phyloP scores from a whole-genome alignment of 2,113 vertebrate genomes.

The Danionella cerebrum region DNA sequence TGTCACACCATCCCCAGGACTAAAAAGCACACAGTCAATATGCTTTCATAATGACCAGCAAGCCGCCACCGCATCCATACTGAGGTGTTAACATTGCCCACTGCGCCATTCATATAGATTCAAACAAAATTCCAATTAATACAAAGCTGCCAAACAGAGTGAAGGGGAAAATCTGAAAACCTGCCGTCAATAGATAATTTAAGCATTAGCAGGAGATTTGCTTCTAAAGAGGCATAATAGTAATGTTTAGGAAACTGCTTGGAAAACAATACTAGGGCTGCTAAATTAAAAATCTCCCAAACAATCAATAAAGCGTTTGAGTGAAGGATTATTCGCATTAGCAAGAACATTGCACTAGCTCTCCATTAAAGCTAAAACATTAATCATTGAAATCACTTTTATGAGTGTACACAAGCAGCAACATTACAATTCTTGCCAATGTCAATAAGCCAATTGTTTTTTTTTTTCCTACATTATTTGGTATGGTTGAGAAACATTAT shows the following conservation, averaged over 20 bases:
- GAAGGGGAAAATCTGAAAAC: slow-evolving; percentile 7
- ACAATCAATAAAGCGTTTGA: background rate
- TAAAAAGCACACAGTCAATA: slow-evolving; percentile 8
- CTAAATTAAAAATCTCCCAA: background rate
- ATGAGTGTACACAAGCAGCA: background rate
- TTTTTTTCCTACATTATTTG: background rate
- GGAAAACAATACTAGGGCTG: background rate
- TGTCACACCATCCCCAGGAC: slow-evolving; percentile 7
- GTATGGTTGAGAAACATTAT: background rate
- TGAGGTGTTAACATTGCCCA: slow-evolving; percentile 1
- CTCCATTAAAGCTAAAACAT: slow-evolving; percentile 4
- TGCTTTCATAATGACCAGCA: slow-evolving; percentile 7
- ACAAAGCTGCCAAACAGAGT: background rate
- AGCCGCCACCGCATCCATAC: background rate
- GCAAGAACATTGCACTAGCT: background rate
- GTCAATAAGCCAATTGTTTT: background rate
- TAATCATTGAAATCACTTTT: background rate
- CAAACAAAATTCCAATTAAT: background rate
- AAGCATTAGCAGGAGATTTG: background rate
- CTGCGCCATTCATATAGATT: background rate
- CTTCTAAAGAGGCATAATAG: background rate
- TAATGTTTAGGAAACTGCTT: background rate
- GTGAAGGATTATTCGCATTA: background rate
- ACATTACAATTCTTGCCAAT: background rate
- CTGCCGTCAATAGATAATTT: background rate